phyloP scores from a whole-genome alignment of 2,113 vertebrate genomes.

The Phrynosoma blainvillii region DNA sequence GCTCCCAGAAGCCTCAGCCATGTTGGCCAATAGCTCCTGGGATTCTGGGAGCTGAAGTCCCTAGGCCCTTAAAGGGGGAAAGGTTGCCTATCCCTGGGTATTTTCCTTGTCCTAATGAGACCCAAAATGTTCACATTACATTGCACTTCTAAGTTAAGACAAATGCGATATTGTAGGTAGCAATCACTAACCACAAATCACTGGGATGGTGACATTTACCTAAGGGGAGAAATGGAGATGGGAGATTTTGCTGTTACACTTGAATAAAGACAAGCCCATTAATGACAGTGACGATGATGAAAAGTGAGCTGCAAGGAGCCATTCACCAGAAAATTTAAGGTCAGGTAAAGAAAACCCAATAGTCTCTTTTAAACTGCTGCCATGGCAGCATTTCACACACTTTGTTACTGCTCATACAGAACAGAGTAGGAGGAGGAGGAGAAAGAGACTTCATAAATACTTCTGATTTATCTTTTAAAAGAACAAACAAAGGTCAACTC shows the following conservation, averaged over 20 bases:
- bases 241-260: constrained; percentile 8
- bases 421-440: not conserved
- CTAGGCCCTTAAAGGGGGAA: too few species aligned
- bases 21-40: too few species aligned
- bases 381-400: constrained; percentile 21
- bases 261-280: constrained; percentile 42
- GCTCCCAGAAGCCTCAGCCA: too few species aligned
- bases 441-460: not conserved
- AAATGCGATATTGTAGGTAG: constrained; percentile 34
- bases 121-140: constrained; percentile 22
- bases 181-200: constrained; percentile 26
- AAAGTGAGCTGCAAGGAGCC: constrained; percentile 39
- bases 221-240: constrained; percentile 44
- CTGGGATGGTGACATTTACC: not conserved
- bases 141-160: constrained; percentile 27
- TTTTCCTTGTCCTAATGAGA: constrained; percentile 39
- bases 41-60: too few species aligned
- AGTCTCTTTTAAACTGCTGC: constrained; percentile 33
- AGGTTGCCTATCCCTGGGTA: too few species aligned
- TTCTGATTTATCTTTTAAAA: not conserved
- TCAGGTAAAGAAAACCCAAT: constrained; percentile 42
- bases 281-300: constrained; percentile 45
- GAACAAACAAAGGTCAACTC: not conserved
- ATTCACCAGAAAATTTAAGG: constrained; percentile 37
- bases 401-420: constrained; percentile 26